Evolutionary conservation across 1,140 invertebrate species (phyloP).

Genomic region (Sipha flava): DNA sequence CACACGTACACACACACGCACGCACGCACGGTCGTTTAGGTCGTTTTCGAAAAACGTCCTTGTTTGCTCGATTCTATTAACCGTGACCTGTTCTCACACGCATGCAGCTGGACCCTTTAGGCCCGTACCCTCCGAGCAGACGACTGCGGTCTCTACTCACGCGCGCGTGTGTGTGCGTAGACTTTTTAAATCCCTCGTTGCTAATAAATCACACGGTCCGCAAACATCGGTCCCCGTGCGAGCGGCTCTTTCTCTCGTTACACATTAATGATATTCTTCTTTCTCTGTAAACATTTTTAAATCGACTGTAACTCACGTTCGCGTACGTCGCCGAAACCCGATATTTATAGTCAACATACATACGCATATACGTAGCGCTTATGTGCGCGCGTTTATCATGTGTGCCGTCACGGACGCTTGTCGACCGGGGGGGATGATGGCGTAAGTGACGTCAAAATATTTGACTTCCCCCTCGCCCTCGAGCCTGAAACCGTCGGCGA

Average conservation of each 20-base stretch:
- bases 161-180: background rate
- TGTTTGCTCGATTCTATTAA: conserved; percentile 28
- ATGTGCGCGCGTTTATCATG: background rate
- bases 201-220: conserved; percentile 32
- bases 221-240: background rate
- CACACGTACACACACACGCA: background rate
- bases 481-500: no score
- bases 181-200: conserved; percentile 27
- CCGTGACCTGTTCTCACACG: conserved; percentile 29
- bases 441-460: background rate
- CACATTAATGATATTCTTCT: conserved; percentile 27
- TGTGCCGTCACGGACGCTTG: background rate
- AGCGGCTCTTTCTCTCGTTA: conserved; percentile 8
- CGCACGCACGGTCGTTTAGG: no score
- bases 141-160: background rate
- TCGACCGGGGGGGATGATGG: background rate
- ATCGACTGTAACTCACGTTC: conserved; percentile 29
- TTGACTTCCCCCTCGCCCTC: background rate
- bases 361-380: no score
- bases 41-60: background rate
- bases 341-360: background rate
- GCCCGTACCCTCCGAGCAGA: no score
- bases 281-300: conserved; percentile 30
- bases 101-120: conserved; percentile 17
- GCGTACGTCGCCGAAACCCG: conserved; percentile 1